Evolutionary conservation across 2,888 invertebrate species (phyloP), one percentile per base, ranked within the genome.

Genomic region (Alloscopus bannaensis): DNA sequence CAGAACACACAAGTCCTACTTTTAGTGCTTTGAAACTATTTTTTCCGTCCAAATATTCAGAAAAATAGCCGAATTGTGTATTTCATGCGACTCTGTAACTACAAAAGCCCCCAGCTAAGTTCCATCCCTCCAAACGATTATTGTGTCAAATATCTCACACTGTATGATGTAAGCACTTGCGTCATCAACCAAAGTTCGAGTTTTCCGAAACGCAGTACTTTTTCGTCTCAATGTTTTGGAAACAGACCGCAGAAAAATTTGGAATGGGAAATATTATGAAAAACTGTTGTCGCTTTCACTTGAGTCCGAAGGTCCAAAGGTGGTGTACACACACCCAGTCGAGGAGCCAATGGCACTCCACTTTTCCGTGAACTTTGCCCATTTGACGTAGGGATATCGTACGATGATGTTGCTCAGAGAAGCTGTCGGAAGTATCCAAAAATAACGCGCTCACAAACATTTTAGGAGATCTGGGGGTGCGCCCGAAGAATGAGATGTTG

Each of bases 381-480:
- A 29, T 6, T 68, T 76, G 76, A 76, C 76, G 76, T 55, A 28
- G 11, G 52, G 28, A 20, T 62, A 69, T 76, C 76, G 76, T 76
- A 76, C 76, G 69, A 76, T 66, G 47, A 24, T 3, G 28, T 31
- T 47, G 50, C 71, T n/a, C n/a, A n/a, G n/a, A n/a, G n/a, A n/a
- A n/a, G n/a, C n/a, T n/a, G n/a, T 60, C 29, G 36, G 60, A 69
- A 76, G 59, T 24, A 20, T 76, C 76, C 69, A 60, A 76, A 76
- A 76, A 76, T 76, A 76, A 62, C 31, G 31, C 40, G 50, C 24
- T 45, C 65, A 3, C 26, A 11, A 55, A 55, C 59, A 26, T 24
- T 13, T 42, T 28, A 16, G 8, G 4, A 18, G 18, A 47, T 24
- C 55, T 16, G 24, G 24, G 4, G 13, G 2, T 57, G 26, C 18